Percentiles rank a stretch among this genome's conserved stretches.
phyloP scores from a whole-genome alignment of 2,888 invertebrate species.

The Stegophylla sp. region DNA sequence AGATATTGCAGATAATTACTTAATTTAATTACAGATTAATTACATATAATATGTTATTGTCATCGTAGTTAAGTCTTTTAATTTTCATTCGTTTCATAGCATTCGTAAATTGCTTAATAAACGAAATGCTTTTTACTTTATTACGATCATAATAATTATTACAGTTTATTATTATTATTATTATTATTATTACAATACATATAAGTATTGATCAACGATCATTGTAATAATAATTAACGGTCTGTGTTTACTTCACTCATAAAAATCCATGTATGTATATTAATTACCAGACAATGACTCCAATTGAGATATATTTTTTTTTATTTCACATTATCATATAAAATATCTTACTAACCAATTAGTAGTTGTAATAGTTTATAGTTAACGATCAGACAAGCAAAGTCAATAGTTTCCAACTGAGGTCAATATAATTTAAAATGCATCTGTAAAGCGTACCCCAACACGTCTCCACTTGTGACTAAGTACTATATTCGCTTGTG shows the following conservation, averaged over 20 bases:
- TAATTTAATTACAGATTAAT: no score
- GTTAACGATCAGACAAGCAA: neutral
- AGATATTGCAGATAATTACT: no score
- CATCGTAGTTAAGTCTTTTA: neutral
- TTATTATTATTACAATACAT: no score
- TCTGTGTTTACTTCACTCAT: neutral
- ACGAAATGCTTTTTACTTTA: no score
- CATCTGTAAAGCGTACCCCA: slow-evolving; percentile 1
- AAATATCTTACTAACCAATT: neutral
- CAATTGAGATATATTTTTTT: neutral
- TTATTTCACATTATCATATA: neutral
- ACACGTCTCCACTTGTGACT: neutral
- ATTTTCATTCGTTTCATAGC: no score
- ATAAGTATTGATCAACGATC: neutral
- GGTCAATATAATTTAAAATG: slow-evolving; percentile 23
- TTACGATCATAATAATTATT: no score
- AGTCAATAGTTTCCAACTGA: slow-evolving; percentile 9
- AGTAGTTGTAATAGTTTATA: neutral
- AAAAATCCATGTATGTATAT: neutral
- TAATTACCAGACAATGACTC: neutral
- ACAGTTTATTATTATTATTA: no score
- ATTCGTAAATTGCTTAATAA: no score
- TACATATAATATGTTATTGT: no score
- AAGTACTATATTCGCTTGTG: neutral
- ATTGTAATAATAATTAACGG: neutral